Percentiles rank a stretch among this genome's conserved stretches.
These are phyloP conservation scores for Agrotis puta DNA, from an alignment of 2,888 invertebrate species.

Conservation along the genomic window DNA sequence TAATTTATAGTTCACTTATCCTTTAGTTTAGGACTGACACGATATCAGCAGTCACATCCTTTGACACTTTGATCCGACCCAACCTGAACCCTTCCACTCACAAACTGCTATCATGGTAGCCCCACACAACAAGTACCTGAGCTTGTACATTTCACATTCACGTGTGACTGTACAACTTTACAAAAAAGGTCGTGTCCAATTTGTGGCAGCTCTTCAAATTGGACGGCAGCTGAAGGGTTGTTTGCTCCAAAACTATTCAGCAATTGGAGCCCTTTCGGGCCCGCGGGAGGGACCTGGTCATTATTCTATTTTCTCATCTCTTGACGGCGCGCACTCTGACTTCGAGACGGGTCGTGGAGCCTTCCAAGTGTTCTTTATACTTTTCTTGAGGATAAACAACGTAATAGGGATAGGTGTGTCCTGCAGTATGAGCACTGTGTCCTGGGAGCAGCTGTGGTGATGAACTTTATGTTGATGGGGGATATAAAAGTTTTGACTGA, in stretches of 20 bases:
- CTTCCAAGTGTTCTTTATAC: slow-evolving; percentile 52
- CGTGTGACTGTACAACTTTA: slow-evolving; percentile 52
- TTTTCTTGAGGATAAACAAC: slow-evolving; percentile 58
- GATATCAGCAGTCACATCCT: background rate
- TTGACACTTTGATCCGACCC: background rate
- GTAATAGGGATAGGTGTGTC: slow-evolving; percentile 38
- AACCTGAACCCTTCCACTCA: background rate
- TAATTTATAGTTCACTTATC: background rate
- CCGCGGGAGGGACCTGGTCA: slow-evolving; percentile 53
- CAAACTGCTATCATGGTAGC: background rate
- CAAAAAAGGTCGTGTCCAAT: slow-evolving; percentile 67
- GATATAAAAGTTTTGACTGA: background rate
- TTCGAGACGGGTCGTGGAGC: slow-evolving; percentile 48
- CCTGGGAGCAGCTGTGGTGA: background rate
- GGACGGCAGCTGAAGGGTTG: slow-evolving; percentile 65
- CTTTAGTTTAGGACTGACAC: background rate
- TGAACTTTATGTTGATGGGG: background rate
- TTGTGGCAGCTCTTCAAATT: slow-evolving; percentile 64
- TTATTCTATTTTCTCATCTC: slow-evolving; percentile 74
- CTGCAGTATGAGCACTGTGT: background rate
- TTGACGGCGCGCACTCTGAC: slow-evolving; percentile 57
- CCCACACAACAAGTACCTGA: slow-evolving; percentile 7
- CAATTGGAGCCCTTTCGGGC: slow-evolving; percentile 63
- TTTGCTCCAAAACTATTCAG: slow-evolving; percentile 71
- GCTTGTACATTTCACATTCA: slow-evolving; percentile 49